A percentile compares a stretch with the other conserved stretches of the same genome.
Conservation (phyloP, 1,140 invertebrate species). For the Ostrea denselamellosa region DNA sequence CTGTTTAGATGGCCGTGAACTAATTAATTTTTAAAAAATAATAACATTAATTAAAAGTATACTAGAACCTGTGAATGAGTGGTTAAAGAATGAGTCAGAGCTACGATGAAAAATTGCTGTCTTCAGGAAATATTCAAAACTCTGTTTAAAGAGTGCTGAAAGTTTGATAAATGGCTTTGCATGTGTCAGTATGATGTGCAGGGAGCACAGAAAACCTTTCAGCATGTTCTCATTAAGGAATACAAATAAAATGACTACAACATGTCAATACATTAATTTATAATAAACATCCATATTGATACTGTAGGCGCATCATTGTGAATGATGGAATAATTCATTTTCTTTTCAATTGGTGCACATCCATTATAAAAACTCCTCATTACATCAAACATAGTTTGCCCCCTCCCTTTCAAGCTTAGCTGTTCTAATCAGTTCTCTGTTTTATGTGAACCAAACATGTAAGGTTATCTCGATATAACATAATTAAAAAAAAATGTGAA, state of each 20-base stretch:
- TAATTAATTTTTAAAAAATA: conserved; percentile 27
- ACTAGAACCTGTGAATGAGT: conserved; percentile 21
- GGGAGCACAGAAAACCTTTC: background rate
- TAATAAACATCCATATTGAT: background rate
- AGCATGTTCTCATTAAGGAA: background rate
- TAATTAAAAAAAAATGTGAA: too few species aligned
- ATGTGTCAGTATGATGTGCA: background rate
- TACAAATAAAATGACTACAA: background rate
- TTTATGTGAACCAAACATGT: too few species aligned
- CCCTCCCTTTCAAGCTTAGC: too few species aligned
- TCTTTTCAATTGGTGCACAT: background rate
- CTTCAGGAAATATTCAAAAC: conserved; percentile 37
- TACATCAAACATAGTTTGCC: too few species aligned
- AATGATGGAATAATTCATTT: background rate
- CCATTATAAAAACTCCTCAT: too few species aligned
- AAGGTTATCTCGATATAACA: too few species aligned
- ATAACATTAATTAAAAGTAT: background rate
- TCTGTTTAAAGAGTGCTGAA: background rate
- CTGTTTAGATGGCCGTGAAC: background rate
- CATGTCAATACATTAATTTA: background rate
- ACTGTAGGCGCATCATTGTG: background rate
- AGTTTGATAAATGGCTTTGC: background rate
- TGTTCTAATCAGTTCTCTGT: too few species aligned
- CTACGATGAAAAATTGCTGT: background rate
- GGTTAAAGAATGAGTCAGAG: conserved; percentile 11